Conservation (phyloP, 2,888 invertebrate genomes). For the Troides helena region DNA sequence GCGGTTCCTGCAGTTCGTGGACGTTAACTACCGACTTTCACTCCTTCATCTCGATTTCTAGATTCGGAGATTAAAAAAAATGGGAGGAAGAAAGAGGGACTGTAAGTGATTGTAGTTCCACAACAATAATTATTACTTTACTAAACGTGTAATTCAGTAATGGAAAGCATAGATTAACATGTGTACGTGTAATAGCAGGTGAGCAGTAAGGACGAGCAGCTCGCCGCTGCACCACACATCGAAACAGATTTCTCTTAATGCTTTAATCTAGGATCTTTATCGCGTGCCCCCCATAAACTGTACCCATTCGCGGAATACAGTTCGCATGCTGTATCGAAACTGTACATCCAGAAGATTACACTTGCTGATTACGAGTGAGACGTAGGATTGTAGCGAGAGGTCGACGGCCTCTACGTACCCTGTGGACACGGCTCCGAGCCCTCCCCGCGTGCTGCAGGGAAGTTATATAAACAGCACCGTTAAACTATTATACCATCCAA, state of each 20-base stretch:
- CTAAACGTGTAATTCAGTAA: no score
- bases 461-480: constrained; percentile 3
- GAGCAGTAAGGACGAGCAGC: no score
- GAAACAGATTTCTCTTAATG: no score
- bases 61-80: background rate
- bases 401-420: constrained; percentile 11
- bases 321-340: constrained; percentile 1
- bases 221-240: no score
- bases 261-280: no score
- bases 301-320: background rate
- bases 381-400: constrained; percentile 4
- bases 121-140: no score
- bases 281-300: background rate
- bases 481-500: constrained; percentile 16
- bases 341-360: constrained; percentile 4
- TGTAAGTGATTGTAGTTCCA: no score
- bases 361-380: background rate
- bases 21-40: constrained; percentile 39
- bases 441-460: background rate
- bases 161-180: no score
- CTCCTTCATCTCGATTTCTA: constrained; percentile 38
- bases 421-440: background rate
- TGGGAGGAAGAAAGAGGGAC: no score
- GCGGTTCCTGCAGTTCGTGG: constrained; percentile 32
- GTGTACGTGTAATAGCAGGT: no score